Evolutionary conservation across 2,113 vertebrate genomes (phyloP), one percentile per base, ranked within the genome.

Genomic region (Salvelinus alpinus): DNA sequence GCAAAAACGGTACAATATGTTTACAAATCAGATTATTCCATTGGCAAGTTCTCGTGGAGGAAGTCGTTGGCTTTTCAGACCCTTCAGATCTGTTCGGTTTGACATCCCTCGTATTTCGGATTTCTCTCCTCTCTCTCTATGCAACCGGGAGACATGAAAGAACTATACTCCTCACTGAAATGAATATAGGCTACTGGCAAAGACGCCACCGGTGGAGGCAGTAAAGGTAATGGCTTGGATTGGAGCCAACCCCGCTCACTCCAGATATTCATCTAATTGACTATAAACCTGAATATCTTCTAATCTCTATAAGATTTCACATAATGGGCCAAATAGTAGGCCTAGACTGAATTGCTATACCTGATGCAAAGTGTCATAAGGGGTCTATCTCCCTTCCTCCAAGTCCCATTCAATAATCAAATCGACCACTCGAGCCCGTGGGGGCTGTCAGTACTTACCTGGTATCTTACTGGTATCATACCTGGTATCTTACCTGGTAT

Each of bases 401-500:
- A 27, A 65, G 25, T 1, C n/a, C 11, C 13, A 13, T 25, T 65
- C 9, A 62, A 62, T 62, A 62, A 62, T 62, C 22, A 65, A 65
- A 29, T 29, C n/a, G 62, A 57, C 54, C 16, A 20, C 3, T 62
- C 3, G 8, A 62, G 7, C n/a, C n/a, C n/a, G 59, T n/a, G 2
- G n/a, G 59, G n/a, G 11, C n/a, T 62, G 2, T 62, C 5, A 22
- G 24, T 24, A 1, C 24, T 89, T 86, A 99, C 97, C 96, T 95
- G 65, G 96, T 96, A 86, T 97, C 96, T 89, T 86, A 99, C 96
- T 95, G 65, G 96, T 96, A 86, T 97, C 96, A 85, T 97, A 99
- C 24, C 24, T 24, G 24, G 24, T 24, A 24, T 24, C 24, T 89
- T 86, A 99, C 97, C 96, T 95, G 65, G 96, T 96, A 86, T 97